Evolutionary conservation across 2,888 invertebrate species (phyloP), one percentile per base, ranked within the genome.

Genomic region (Homarus gammarus): DNA sequence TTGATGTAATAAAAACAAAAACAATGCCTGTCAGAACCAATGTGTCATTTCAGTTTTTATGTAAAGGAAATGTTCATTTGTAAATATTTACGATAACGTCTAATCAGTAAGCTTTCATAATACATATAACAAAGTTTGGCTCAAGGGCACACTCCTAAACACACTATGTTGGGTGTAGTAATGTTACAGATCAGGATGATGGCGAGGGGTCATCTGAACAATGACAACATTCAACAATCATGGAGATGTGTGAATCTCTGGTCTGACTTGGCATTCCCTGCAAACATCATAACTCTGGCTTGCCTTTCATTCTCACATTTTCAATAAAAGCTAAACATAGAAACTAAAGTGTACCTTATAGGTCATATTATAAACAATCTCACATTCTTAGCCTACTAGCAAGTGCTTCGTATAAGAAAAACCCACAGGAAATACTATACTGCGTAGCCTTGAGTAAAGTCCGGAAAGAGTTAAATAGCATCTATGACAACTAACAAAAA

Each of bases 321-420:
- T 89, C 84, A 70, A 70, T 89, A 83, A 78, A 89, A 83, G 77
- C 88, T 89, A 89, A 89, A 89, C 88, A 88, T 88, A 89, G 77
- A 89, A 89, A 89, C 88, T 89, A 89, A 89, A 87, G 61, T 78
- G 40, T 79, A 81, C 75, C 81, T 81, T 83, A 83, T 64, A 75
- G 83, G 56, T 83, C 84, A 89, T 89, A 78, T 84, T 89, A 89
- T 89, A 89, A 89, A 89, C 88, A 89, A 89, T 89, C 87, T 87
- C 88, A 89, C 88, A 84, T 77, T 89, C 88, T 89, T 89, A 89
- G 88, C 88, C 88, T 89, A 89, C 77, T 88, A 89, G 88, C 88
- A 89, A 89, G 88, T 89, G 88, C 88, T 84, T 89, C 70, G 72
- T 89, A 84, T 89, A 84, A 89, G 88, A 89, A 84, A 89, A 83